A percentile compares a stretch with the other conserved stretches of the same genome.
Evolutionary conservation across 1,140 invertebrate genomes (phyloP).

Genomic region (Linepithema humile): DNA sequence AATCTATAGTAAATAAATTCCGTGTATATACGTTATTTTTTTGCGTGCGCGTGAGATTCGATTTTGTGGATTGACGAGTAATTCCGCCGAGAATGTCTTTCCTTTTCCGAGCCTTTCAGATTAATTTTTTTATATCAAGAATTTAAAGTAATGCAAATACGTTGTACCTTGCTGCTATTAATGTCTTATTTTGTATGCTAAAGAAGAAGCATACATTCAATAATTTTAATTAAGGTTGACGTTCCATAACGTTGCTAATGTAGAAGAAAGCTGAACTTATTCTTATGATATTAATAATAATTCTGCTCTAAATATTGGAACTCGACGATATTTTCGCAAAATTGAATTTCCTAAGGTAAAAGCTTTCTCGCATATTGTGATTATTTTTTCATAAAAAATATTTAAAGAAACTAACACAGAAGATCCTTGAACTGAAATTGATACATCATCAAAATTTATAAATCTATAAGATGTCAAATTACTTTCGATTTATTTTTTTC

Average conservation of each 20-base stretch:
- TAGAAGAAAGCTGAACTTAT: too few relatives aligned
- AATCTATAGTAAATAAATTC: constrained; percentile 22
- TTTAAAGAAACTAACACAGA: not conserved
- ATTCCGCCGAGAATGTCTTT: not conserved
- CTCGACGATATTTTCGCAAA: not conserved
- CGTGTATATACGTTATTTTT: not conserved
- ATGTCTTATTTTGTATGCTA: not conserved
- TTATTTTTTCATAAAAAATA: not conserved
- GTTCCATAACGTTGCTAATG: too few relatives aligned
- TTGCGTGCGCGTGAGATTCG: not conserved
- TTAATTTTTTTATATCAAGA: not conserved
- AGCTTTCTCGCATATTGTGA: too few relatives aligned
- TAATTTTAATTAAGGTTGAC: not conserved
- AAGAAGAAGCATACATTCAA: not conserved
- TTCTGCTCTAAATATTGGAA: not conserved
- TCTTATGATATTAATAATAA: too few relatives aligned
- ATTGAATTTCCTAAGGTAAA: too few relatives aligned
- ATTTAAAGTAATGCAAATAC: not conserved
- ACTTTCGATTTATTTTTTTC: not conserved
- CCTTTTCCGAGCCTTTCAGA: not conserved
- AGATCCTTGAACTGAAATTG: not conserved
- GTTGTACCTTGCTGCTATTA: not conserved
- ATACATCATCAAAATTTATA: not conserved
- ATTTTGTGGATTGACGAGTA: constrained; percentile 32
- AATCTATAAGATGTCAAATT: not conserved